Base-by-base conservation (phyloP, 1,140 invertebrate genomes). In the Cotesia typhae region DNA sequence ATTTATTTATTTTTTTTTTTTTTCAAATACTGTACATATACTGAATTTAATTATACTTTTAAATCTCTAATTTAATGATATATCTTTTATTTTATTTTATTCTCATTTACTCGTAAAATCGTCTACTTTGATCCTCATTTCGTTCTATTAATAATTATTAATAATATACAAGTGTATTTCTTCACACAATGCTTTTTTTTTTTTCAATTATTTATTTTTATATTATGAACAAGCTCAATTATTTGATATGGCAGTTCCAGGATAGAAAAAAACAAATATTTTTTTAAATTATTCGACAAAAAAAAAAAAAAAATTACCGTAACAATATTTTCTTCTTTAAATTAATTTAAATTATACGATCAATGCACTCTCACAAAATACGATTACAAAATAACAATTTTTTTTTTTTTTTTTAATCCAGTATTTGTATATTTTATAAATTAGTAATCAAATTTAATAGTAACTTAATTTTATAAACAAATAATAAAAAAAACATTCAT, bases 11-110 rank as follows among this genome's bases (percentile, higher is more conserved):
- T 41, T 41, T 1, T 5, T 41, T 41, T 41, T 41, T 89, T 89
- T 85, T 89, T 89, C 89, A 90, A 90, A 90, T 90, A 89, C 89
- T 90, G 89, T 90, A 90, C 89, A 90, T 89, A 89, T 89, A 88
- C 87, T 88, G 88, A 89, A 86, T 88, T 87, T 87, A 87, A 88
- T 85, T 85, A 86, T 82, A 69, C 38, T 86, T 87, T 87, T 86
- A 87, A 87, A 87, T 82, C 80, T 85, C 85, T 87, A 87, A 86
- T 86, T 86, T 85, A 86, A 86, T 87, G 85, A 87, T 87, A 87
- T 86, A 87, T 87, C 82, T 83, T 83, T 86, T 86, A 80, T 82
- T 84, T 85, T 83, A 82, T 83, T 82, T 28, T 28, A 28, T 28
- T 80, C 79, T 65, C 82, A 84, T 86, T 86, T 84, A 85, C 81